phyloP scores from a whole-genome alignment of 2,888 invertebrate genomes.

The Oasisia sp. region DNA sequence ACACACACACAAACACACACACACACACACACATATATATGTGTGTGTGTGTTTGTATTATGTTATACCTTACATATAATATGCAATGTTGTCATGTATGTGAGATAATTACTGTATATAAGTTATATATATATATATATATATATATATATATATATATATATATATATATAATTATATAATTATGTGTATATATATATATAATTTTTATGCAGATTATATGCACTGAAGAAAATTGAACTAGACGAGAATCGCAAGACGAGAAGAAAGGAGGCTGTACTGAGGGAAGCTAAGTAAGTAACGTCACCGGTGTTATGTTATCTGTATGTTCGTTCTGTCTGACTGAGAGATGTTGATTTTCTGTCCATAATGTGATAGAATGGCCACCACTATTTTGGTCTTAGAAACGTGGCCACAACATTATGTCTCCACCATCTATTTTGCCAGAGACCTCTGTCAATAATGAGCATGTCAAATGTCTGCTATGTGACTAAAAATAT shows the following conservation, averaged over 20 bases:
- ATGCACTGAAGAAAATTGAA: slow-evolving; percentile 61
- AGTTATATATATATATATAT: background rate
- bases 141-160: background rate
- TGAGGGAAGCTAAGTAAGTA: slow-evolving; percentile 60
- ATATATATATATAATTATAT: background rate
- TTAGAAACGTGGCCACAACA: no score
- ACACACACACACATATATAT: no score
- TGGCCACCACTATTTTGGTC: no score
- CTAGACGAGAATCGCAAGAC: slow-evolving; percentile 59
- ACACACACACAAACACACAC: no score
- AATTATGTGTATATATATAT: background rate
- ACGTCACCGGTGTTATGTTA: background rate
- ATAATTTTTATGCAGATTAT: slow-evolving; percentile 47
- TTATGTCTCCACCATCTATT: background rate
- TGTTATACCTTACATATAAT: no score
- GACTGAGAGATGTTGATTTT: background rate
- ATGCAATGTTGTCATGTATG: background rate
- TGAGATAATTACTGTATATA: no score
- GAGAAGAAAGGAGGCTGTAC: slow-evolving; percentile 56
- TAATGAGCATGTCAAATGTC: no score
- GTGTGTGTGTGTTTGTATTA: no score
- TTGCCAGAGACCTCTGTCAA: background rate
- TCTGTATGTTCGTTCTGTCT: background rate
- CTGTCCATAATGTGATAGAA: background rate
- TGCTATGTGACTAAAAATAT: no score